phyloP scores from a whole-genome alignment of 2,888 invertebrate genomes.

The Rhaphigaster nebulosa region DNA sequence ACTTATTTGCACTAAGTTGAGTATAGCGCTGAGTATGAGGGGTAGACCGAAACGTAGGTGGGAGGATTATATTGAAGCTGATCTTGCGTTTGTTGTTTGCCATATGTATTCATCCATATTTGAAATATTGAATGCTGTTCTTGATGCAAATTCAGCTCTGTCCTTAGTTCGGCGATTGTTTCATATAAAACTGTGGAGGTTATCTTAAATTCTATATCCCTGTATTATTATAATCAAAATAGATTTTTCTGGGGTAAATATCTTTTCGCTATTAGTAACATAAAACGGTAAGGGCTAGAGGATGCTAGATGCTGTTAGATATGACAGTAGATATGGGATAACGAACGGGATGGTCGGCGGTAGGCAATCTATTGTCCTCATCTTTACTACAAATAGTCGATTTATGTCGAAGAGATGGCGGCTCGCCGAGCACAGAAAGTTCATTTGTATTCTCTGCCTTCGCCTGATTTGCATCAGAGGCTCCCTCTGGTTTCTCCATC shows the following conservation, averaged over 20 bases:
- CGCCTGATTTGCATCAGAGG: conserved; percentile 29
- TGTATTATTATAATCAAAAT: background rate
- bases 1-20: no score
- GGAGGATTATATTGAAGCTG: no score
- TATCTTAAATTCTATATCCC: background rate
- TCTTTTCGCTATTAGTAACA: background rate
- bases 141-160: no score
- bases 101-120: no score
- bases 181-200: no score
- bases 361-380: conserved; percentile 40
- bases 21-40: no score
- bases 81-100: no score
- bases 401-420: conserved; percentile 40
- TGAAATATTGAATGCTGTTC: no score
- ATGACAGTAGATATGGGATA: background rate
- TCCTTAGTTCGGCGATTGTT: no score
- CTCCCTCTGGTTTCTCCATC: conserved; percentile 47
- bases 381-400: conserved; percentile 44
- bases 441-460: conserved; percentile 36
- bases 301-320: background rate
- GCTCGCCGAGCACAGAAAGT: background rate
- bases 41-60: no score
- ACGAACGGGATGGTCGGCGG: background rate
- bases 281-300: background rate
- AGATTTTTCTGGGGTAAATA: background rate